These are phyloP conservation scores for Xiphorhynchus erythropygius DNA, from an alignment of 2,797 vertebrate species.

Conservation along the genomic window DNA sequence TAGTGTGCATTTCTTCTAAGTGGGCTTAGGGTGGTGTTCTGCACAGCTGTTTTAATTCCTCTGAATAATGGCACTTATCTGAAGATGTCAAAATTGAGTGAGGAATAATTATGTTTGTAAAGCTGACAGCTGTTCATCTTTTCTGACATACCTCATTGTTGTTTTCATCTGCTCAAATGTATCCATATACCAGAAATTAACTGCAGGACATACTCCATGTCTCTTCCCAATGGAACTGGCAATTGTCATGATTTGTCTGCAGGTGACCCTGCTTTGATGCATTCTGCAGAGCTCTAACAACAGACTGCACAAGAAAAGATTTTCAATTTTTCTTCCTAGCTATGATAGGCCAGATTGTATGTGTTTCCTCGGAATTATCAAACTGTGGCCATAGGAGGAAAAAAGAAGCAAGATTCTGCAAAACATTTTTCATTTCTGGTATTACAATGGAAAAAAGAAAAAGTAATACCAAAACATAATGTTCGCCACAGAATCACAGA, in stretches of 20 bases:
- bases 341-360: background rate
- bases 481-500: background rate
- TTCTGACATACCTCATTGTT: background rate
- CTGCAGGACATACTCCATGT: background rate
- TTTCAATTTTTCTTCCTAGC: background rate
- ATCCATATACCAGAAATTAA: background rate
- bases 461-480: background rate
- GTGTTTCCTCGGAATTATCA: background rate
- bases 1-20: background rate
- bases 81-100: background rate
- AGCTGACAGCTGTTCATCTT: background rate
- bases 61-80: background rate
- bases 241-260: background rate
- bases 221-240: background rate
- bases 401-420: background rate
- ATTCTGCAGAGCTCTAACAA: background rate
- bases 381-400: background rate
- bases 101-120: background rate
- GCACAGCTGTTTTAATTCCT: background rate
- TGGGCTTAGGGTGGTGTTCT: background rate
- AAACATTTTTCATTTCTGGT: background rate
- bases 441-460: background rate
- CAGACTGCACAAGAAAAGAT: background rate
- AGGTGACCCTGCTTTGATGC: background rate
- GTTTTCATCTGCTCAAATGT: background rate